Evolutionary conservation across 2,797 vertebrate genomes (phyloP), one percentile per base, ranked within the genome.

Genomic region (Cottoperca gobio): DNA sequence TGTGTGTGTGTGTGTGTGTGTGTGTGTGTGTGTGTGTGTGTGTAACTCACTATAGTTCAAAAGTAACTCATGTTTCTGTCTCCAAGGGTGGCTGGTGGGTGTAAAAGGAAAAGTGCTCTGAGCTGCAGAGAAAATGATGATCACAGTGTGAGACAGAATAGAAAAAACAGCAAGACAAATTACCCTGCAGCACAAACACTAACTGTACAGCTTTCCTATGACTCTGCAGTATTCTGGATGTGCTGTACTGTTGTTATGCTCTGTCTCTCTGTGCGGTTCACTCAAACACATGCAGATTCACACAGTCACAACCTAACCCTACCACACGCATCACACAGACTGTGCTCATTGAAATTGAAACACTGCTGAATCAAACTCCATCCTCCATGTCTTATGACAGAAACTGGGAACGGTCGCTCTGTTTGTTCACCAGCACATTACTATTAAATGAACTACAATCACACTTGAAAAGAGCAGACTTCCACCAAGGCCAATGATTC

Each of bases 131-230:
- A 77, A 78, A 78, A 69, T 75, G 70, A 73, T 4, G 19, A 73
- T 70, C 57, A 57, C 70, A 43, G 48, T 49, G 58, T 58, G 77
- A 78, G 70, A 83, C 67, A 26, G 73, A 55, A 60, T 9, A 58
- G 46, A 73, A 71, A 66, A 65, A 64, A n/a, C n/a, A n/a, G 39
- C 60, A 73, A 83, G 77, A 87, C 68, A 73, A 81, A 87, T 70
- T 8, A 73, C 70, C 54, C 72, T 73, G 48, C 60, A 1, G 70
- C 73, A 73, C 49, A 42, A 64, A 58, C 9, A 0, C 45, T 26
- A 42, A 70, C 75, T 40, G 67, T 64, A 21, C 70, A 43, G 46
- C 64, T 50, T 35, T 50, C 26, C 48, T 61, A 24, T 75, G 76
- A 86, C 70, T 74, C 48, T 66, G 82, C 84, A 83, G 71, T 54